These are phyloP conservation scores for Hylyphantes graminicola DNA, from an alignment of 1,140 invertebrate genomes.

Conservation along the genomic window DNA sequence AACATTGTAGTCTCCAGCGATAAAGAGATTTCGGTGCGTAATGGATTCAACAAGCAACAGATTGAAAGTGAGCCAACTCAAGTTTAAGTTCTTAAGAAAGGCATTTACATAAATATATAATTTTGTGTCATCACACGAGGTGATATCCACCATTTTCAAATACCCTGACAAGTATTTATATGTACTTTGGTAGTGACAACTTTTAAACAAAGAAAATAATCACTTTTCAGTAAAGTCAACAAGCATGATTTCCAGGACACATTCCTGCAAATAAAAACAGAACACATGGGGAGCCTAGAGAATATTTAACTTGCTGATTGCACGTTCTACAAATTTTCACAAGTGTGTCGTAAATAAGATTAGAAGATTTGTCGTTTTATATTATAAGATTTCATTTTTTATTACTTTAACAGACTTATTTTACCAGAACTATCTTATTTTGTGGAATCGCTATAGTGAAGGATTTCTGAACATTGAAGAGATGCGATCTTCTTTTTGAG, in stretches of 20 bases:
- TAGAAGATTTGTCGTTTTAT: too few species aligned
- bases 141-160: not conserved
- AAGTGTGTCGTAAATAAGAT: too few species aligned
- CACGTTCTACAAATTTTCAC: too few species aligned
- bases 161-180: not conserved
- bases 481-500: not conserved
- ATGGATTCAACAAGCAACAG: slow-evolving; percentile 55
- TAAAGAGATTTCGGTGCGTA: slow-evolving; percentile 44
- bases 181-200: not conserved
- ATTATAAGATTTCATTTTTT: too few species aligned
- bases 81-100: slow-evolving; percentile 22
- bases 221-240: not conserved
- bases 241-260: not conserved
- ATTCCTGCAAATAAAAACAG: not conserved
- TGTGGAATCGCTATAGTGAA: not conserved
- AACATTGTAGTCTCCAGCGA: slow-evolving; percentile 51
- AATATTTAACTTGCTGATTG: too few species aligned
- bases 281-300: too few species aligned
- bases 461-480: not conserved
- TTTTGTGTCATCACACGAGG: not conserved
- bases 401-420: too few species aligned
- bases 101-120: not conserved
- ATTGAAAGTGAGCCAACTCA: slow-evolving; percentile 57
- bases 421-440: too few species aligned
- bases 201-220: not conserved